These are phyloP conservation scores for Anoura caudifer DNA, from an alignment of 2,113 vertebrate genomes.

Conservation along the genomic window DNA sequence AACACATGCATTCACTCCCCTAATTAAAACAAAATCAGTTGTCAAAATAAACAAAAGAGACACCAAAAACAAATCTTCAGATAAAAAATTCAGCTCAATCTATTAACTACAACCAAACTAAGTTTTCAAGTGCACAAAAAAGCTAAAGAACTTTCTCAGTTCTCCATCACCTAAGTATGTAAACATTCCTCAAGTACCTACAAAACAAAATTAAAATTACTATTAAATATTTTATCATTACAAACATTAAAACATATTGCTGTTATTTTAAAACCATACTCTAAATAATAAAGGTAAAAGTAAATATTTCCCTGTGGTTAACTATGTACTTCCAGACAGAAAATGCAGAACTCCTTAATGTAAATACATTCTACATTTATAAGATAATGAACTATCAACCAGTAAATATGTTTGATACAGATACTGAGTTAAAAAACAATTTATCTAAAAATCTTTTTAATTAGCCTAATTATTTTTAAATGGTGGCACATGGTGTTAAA, in stretches of 20 bases:
- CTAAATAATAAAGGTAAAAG: background rate
- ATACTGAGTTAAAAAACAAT: background rate
- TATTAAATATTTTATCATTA: background rate
- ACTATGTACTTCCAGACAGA: background rate
- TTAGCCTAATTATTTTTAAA: background rate
- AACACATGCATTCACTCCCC: background rate
- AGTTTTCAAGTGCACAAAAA: background rate
- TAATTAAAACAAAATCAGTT: background rate
- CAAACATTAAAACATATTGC: background rate
- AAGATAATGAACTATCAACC: background rate
- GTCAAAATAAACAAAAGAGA: background rate
- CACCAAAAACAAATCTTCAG: background rate
- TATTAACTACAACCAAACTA: background rate
- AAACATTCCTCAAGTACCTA: background rate
- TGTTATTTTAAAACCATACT: background rate
- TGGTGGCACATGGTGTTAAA: background rate
- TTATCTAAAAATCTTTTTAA: background rate
- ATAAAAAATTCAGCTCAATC: background rate
- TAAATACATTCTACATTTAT: background rate
- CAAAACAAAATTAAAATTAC: slow-evolving; percentile 12
- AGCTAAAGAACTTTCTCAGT: background rate
- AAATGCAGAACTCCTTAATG: background rate
- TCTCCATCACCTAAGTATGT: background rate
- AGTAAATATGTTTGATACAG: background rate
- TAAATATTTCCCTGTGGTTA: background rate